Evolutionary conservation across 2,113 vertebrate species (phyloP), one percentile per base, ranked within the genome.

Genomic region (Gopherus flavomarginatus): DNA sequence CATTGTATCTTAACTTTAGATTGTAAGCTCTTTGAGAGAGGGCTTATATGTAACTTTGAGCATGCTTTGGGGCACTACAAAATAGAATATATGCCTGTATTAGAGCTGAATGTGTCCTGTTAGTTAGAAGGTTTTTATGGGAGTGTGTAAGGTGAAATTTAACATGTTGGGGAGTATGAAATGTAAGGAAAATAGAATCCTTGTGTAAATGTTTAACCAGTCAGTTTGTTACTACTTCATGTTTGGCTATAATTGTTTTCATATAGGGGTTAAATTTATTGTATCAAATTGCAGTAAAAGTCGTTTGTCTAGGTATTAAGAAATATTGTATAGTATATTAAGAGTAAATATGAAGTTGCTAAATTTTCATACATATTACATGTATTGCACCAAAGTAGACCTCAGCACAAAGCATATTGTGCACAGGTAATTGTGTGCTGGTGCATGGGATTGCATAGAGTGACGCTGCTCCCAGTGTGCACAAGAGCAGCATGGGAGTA

Each of bases 401-500:
- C 59, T 19, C 4, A 29, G 50, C 75, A 24, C 49, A 52, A 27
- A 31, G 8, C 1, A 0, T 59, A 21, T 78, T 91, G 83, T 29
- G 50, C 81, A 6, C 8, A n/a, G 83, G 62, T 69, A 26, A 29
- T 1, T 92, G 85, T 62, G 54, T 81, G 42, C 13, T 44, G 24
- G 22, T 38, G 82, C 31, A 38, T 85, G 80, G 31, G 81, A 54
- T 27, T 83, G 42, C 90, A n/a, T 22, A 38, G 19, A 6, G 19
- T 0, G 0, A 29, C 88, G n/a, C 29, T 72, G 69, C n/a, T 72
- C n/a, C 69, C n/a, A 72, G 3, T 72, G n/a, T n/a, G 65, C 19
- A 72, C 65, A 38, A 42, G 42, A 78, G 42, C 42, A 78, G 24
- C 13, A 47, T 42, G 24, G 47, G 24, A 29, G 26, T 72, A 72